phyloP scores from a whole-genome alignment of 2,888 invertebrate species.

The Vandiemenella viatica region DNA sequence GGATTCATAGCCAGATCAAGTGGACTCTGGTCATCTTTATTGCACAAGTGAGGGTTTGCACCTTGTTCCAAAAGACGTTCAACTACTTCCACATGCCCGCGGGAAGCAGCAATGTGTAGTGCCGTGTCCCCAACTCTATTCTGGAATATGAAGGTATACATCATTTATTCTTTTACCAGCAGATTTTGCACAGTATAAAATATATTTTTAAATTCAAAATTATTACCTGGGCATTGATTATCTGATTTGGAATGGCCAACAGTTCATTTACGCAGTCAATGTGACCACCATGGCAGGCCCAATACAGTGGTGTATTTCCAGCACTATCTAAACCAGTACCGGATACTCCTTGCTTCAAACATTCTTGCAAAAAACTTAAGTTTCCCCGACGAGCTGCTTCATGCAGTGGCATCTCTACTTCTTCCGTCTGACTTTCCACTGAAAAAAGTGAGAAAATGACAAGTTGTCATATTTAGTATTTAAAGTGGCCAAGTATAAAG shows the following conservation, averaged over 20 bases:
- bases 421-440: conserved; percentile 41
- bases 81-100: conserved; percentile 39
- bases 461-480: neutral
- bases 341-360: conserved; percentile 42
- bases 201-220: neutral
- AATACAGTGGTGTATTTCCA: conserved; percentile 47
- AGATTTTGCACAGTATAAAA: too few species aligned
- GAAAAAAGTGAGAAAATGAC: conserved; percentile 11
- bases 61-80: conserved; percentile 36
- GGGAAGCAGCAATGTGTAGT: conserved; percentile 43
- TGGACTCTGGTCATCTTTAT: conserved; percentile 36
- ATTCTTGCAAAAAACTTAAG: conserved; percentile 39
- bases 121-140: conserved; percentile 52
- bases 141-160: conserved; percentile 24
- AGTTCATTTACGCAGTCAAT: conserved; percentile 36
- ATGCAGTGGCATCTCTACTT: conserved; percentile 43
- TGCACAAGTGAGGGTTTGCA: conserved; percentile 32
- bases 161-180: neutral
- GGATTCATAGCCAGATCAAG: conserved; percentile 36
- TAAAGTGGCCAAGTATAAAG: neutral
- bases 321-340: conserved; percentile 46
- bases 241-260: conserved; percentile 30
- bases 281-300: conserved; percentile 48
- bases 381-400: conserved; percentile 51
- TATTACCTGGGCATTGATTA: conserved; percentile 27